phyloP scores from a whole-genome alignment of 2,797 vertebrate genomes.

The Holocentrus rufus region DNA sequence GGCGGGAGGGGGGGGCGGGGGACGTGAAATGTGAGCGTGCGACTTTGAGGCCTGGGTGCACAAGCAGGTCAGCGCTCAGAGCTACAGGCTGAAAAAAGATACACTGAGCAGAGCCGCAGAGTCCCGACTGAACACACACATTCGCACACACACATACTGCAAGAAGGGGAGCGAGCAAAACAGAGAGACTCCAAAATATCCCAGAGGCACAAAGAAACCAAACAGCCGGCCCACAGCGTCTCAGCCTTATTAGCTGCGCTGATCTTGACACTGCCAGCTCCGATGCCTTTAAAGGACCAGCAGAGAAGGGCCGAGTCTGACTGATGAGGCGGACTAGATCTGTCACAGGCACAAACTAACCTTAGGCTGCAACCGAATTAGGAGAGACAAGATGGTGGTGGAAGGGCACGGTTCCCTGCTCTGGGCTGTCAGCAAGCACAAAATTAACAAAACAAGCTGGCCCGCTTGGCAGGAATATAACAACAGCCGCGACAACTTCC shows the following conservation, averaged over 20 bases:
- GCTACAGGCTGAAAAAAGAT: slow-evolving; percentile 17
- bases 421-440: slow-evolving; percentile 8
- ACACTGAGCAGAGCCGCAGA: slow-evolving; percentile 31
- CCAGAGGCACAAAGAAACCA: slow-evolving; percentile 50
- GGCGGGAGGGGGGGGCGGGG: too few relatives aligned
- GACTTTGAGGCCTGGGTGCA: slow-evolving; percentile 44
- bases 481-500: slow-evolving; percentile 6
- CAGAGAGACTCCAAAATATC: slow-evolving; percentile 33
- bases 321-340: slow-evolving; percentile 26
- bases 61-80: slow-evolving; percentile 16
- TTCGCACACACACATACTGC: background rate
- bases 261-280: slow-evolving; percentile 8
- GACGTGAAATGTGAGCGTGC: slow-evolving; percentile 46
- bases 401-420: slow-evolving; percentile 15
- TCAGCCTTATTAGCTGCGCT: slow-evolving; percentile 45
- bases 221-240: slow-evolving; percentile 49
- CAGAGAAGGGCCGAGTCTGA: background rate
- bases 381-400: slow-evolving; percentile 21
- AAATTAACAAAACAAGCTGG: slow-evolving; percentile 11
- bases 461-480: slow-evolving; percentile 19
- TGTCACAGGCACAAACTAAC: slow-evolving; percentile 25
- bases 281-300: slow-evolving; percentile 54
- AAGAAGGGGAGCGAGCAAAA: background rate
- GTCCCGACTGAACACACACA: slow-evolving; percentile 20
- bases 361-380: slow-evolving; percentile 19